Evolutionary conservation across 1,140 invertebrate species (phyloP).

Genomic region (Zaprionus gabonicus): DNA sequence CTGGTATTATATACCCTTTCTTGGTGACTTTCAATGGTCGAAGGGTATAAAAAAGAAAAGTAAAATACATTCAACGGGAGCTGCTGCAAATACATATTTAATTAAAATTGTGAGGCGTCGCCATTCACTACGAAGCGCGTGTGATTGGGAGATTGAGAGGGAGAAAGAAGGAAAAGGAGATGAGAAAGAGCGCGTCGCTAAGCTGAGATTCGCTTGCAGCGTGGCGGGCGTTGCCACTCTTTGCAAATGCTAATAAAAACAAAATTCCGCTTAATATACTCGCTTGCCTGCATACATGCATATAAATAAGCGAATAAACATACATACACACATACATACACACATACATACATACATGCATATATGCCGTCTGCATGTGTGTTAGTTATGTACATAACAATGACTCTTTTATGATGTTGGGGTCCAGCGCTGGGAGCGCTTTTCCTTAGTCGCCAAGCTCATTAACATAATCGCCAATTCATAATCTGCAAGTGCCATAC

Average conservation of each 20-base stretch:
- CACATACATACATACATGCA: background rate
- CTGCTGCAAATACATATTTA: constrained; percentile 33
- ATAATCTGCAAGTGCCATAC: constrained; percentile 65
- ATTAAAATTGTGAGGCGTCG: constrained; percentile 35
- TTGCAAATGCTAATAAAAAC: constrained; percentile 14
- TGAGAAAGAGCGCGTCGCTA: background rate
- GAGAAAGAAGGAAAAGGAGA: background rate
- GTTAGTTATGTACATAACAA: constrained; percentile 61
- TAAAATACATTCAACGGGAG: constrained; percentile 3
- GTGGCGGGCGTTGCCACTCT: constrained; percentile 29
- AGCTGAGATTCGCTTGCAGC: background rate
- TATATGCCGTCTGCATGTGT: background rate
- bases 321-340: background rate
- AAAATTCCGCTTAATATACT: constrained; percentile 8
- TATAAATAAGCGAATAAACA: background rate
- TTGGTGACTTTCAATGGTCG: background rate
- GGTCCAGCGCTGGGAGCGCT: constrained; percentile 13
- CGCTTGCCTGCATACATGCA: constrained; percentile 8
- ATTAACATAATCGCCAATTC: constrained; percentile 81
- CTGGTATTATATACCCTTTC: background rate
- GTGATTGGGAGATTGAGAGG: background rate
- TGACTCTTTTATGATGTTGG: constrained; percentile 47
- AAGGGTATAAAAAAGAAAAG: background rate
- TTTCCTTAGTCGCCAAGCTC: constrained; percentile 44
- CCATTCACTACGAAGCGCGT: background rate